These are phyloP conservation scores for Acleris holmiana DNA, from an alignment of 2,888 invertebrate species.

Conservation along the genomic window DNA sequence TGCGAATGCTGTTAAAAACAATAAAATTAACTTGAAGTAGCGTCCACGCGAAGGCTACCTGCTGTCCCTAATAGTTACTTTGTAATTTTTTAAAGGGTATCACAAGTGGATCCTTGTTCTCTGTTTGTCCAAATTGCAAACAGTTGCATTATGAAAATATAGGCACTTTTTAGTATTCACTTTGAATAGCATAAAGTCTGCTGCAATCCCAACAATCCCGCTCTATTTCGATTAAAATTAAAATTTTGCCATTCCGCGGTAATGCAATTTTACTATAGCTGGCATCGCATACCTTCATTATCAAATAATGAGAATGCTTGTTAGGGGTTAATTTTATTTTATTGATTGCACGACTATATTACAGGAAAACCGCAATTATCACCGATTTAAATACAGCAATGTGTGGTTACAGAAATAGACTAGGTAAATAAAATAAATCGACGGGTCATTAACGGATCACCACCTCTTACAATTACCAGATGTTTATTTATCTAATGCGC, in stretches of 20 bases:
- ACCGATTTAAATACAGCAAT: constrained; percentile 7
- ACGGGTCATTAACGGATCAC: background rate
- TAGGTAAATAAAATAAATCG: background rate
- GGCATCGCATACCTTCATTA: constrained; percentile 20
- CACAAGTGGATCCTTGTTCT: too few relatives aligned
- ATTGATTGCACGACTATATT: constrained; percentile 23
- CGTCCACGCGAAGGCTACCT: too few relatives aligned
- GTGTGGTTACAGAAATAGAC: background rate
- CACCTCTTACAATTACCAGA: background rate
- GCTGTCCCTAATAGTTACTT: too few relatives aligned
- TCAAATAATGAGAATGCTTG: constrained; percentile 23
- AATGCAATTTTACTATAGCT: constrained; percentile 4
- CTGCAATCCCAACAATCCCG: constrained; percentile 1
- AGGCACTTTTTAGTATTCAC: too few relatives aligned
- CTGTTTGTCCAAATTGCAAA: too few relatives aligned
- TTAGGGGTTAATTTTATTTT: constrained; percentile 21
- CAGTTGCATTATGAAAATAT: too few relatives aligned
- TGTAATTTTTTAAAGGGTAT: too few relatives aligned
- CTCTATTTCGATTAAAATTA: constrained; percentile 22
- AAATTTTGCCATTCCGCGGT: constrained; percentile 13
- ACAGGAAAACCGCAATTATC: constrained; percentile 12
- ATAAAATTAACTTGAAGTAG: too few relatives aligned
- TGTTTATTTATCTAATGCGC: background rate
- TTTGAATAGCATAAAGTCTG: background rate
- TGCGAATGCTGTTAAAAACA: too few relatives aligned